Conservation (phyloP, 2,797 vertebrate genomes). For the Hirundo rustica region DNA sequence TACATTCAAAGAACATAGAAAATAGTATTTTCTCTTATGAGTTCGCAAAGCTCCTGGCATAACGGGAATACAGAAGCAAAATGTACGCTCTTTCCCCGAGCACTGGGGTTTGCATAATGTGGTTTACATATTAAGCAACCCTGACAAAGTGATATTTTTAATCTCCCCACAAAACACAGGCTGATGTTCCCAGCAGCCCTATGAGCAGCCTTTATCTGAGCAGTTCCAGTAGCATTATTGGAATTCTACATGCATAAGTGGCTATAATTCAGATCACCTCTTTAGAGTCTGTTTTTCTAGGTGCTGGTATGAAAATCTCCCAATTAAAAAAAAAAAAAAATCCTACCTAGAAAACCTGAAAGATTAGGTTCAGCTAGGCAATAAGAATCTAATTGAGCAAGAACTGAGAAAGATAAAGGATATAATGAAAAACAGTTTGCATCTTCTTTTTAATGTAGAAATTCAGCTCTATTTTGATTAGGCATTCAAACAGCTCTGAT, state of each 20-base stretch:
- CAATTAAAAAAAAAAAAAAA: neutral
- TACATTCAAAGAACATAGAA: neutral
- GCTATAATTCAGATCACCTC: neutral
- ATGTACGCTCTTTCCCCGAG: neutral
- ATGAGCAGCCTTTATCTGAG: neutral
- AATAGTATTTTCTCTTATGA: conserved; percentile 14
- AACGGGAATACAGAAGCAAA: conserved; percentile 11
- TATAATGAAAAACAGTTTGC: neutral
- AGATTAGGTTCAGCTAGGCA: neutral
- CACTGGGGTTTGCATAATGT: neutral
- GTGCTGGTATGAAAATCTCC: neutral
- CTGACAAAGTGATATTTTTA: neutral
- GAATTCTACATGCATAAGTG: neutral
- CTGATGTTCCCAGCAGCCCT: neutral
- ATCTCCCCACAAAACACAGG: neutral
- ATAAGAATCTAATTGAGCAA: neutral
- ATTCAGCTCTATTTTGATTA: neutral
- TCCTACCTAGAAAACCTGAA: neutral
- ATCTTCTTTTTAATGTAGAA: neutral
- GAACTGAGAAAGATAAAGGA: neutral
- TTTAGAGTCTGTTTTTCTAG: neutral
- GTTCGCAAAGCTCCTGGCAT: neutral
- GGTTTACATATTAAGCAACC: neutral
- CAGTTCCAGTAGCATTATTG: neutral
- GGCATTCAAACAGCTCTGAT: neutral